Evolutionary conservation across 2,797 vertebrate species (phyloP), one percentile per base, ranked within the genome.

Genomic region (Melanotaenia maccullochi): DNA sequence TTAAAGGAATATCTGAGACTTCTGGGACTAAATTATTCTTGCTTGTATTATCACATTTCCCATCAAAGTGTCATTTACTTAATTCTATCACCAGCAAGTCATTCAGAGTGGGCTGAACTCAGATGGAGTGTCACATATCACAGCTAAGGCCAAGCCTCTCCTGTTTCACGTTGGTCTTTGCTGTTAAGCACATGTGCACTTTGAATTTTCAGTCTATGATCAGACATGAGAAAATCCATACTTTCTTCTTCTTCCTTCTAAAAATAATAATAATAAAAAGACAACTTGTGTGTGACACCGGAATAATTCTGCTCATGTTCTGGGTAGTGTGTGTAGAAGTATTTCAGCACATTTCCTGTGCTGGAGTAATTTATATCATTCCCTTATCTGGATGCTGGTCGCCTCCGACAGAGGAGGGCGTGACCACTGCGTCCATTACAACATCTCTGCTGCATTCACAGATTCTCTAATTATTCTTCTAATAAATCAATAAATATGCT

Each of bases 401-500:
- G 6, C 13, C 57, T 32, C 0, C 1, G 13, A 9, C 16, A 42
- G 38, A 12, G 57, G 14, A 56, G 66, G 63, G 35, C 52, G 68
- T 65, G 13, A 28, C n/a, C 22, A 32, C 75, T 78, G 76, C 80
- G 70, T 30, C 59, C 60, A 56, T 70, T 66, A 63, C 42, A 28
- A 54, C 38, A 62, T 42, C 22, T 7, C 16, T 3, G 60, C 73
- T 33, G 24, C 11, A 68, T 18, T n/a, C 22, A 47, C 1, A 0
- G 0, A 22, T 4, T 14, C 18, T 30, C 28, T 30, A 30, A 30
- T 30, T 30, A 4, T 30, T 30, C 28, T 30, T 30, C 28, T 30
- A 30, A 30, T 30, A 25, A 6, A 25, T 28, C 6, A 28, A 28
- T 14, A 30, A 55, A 55, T 18, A 25, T 55, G 54, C 54, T 18